Base-by-base conservation (phyloP, 2,888 invertebrate species). In the Drosophila rubida region DNA sequence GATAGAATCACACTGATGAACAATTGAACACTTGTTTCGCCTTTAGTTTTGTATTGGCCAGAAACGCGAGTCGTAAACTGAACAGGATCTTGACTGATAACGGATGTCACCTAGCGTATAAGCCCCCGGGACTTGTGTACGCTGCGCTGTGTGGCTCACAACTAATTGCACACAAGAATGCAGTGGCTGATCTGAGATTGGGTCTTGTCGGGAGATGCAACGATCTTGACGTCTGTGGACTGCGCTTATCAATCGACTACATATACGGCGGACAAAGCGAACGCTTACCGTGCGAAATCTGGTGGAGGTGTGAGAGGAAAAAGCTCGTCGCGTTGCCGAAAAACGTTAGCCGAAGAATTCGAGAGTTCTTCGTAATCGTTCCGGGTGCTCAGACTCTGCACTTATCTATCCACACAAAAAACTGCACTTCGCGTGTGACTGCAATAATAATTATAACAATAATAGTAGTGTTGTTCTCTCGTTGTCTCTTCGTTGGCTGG, bases 111-210 rank as follows among this genome's bases (percentile, higher is more conserved):
- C 32, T 54, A 46, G n/a, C 23, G 30, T 41, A 22, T 37, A 13
- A 37, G 45, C 49, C 72, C 39, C 14, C 14, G 44, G 42, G 60
- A 51, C 73, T 68, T 79, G 63, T 65, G 50, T 60, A 48, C 68
- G 37, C 65, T 69, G 58, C 45, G 82, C 50, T 58, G 16, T 48
- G 27, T 61, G 72, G 66, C 59, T 69, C 57, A 49, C 67, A 71
- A 82, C 73, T 76, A 70, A 80, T 69, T 80, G 59, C 58, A 49
- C 44, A 60, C 64, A 39, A 66, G 13, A 78, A 58, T 79, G 79
- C 82, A 70, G 32, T 62, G 73, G n/a, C 49, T 64, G 44, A 35
- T 50, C 25, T 48, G 49, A 7, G 16, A 50, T 46, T 67, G 42
- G 39, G 5, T 68, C 25, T 55, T 50, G 41, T 59, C 13, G 51